A percentile compares a stretch with the other conserved stretches of the same genome.
phyloP scores from a whole-genome alignment of 2,113 vertebrate species.

The Vombatus ursinus region DNA sequence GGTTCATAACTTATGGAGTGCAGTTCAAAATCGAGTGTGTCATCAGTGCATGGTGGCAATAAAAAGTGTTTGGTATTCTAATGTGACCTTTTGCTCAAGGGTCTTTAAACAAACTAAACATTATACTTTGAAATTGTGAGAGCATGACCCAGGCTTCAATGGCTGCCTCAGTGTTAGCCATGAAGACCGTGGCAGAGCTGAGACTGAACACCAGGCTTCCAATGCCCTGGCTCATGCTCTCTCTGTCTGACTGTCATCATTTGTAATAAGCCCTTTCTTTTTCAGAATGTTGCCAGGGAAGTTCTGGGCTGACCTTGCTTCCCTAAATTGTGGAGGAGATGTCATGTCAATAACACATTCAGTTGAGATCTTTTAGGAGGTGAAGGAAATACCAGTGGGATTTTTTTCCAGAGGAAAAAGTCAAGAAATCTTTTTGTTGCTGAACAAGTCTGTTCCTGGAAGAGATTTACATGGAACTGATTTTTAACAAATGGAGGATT shows the following conservation, averaged over 20 bases:
- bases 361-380: neutral
- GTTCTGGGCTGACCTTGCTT: neutral
- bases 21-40: neutral
- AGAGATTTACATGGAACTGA: neutral
- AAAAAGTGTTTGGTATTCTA: rapidly evolving
- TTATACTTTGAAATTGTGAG: neutral
- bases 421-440: neutral
- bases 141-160: neutral
- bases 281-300: neutral
- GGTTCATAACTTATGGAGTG: neutral
- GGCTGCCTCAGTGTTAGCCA: rapidly evolving
- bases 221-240: neutral
- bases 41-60: rapidly evolving
- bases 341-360: neutral
- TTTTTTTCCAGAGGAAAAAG: neutral
- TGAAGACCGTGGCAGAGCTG: neutral
- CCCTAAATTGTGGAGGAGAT: no score
- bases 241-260: neutral
- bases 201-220: neutral
- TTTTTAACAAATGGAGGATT: neutral
- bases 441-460: neutral
- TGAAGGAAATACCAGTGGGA: no score
- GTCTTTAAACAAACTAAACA: neutral
- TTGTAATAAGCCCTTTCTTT: neutral
- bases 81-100: neutral